Conservation (phyloP, 2,888 invertebrate species). For the Frankliniella fusca region DNA sequence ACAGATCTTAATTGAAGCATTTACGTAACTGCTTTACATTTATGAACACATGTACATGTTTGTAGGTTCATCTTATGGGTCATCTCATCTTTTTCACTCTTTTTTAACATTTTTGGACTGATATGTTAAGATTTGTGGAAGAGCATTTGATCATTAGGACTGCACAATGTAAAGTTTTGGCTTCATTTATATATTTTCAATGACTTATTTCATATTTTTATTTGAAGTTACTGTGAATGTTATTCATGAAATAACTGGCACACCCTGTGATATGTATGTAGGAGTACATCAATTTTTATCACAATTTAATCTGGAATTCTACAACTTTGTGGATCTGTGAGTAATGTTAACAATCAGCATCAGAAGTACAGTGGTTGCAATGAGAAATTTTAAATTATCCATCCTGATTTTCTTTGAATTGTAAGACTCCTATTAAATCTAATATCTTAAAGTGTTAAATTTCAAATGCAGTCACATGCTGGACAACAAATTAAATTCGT, state of each 20-base stretch:
- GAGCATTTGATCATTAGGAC: neutral
- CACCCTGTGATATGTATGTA: constrained; percentile 7
- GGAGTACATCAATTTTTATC: neutral
- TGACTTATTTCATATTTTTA: too few species aligned
- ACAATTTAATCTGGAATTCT: too few species aligned
- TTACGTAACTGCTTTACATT: neutral
- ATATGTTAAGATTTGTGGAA: neutral
- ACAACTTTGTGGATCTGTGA: too few species aligned
- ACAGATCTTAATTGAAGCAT: neutral
- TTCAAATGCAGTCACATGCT: too few species aligned
- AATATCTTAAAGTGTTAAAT: too few species aligned
- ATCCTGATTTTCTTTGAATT: too few species aligned
- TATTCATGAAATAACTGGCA: neutral
- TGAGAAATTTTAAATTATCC: too few species aligned
- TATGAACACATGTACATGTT: neutral
- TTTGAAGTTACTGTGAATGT: neutral
- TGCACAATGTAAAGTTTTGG: neutral
- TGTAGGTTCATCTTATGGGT: neutral
- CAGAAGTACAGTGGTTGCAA: too few species aligned
- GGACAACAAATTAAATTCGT: too few species aligned
- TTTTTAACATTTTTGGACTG: constrained; percentile 14
- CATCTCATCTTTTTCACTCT: neutral
- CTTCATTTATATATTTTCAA: too few species aligned
- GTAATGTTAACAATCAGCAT: too few species aligned
- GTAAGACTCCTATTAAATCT: too few species aligned